A percentile compares a stretch with the other conserved stretches of the same genome.
phyloP scores from a whole-genome alignment of 1,140 invertebrate genomes.

The Drosophila kikkawai region DNA sequence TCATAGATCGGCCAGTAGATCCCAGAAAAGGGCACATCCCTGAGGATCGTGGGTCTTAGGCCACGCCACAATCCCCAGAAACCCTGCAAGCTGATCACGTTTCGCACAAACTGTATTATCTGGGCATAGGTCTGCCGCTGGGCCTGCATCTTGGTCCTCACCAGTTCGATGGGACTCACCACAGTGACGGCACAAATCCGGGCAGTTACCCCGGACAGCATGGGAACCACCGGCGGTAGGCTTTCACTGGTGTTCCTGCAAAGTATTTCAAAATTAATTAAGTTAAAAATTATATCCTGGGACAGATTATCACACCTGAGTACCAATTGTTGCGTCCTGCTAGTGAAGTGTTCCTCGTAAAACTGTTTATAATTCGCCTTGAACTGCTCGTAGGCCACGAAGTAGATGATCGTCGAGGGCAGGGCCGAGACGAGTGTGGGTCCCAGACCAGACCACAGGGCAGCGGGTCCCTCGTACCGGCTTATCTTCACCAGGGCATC shows the following conservation, averaged over 20 bases:
- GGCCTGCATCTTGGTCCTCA: slow-evolving; percentile 99
- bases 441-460: slow-evolving; percentile 98
- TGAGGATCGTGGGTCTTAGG: slow-evolving; percentile 94
- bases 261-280: not conserved
- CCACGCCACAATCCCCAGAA: slow-evolving; percentile 94
- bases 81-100: slow-evolving; percentile 91
- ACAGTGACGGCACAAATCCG: slow-evolving; percentile 93
- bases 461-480: slow-evolving; percentile 93
- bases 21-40: slow-evolving; percentile 99
- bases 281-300: not conserved
- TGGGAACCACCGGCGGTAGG: slow-evolving; percentile 90
- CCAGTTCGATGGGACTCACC: slow-evolving; percentile 97
- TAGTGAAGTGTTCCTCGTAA: slow-evolving; percentile 83
- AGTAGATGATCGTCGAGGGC: slow-evolving; percentile 98
- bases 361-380: slow-evolving; percentile 87
- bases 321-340: no score
- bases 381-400: slow-evolving; percentile 98
- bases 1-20: slow-evolving; percentile 98
- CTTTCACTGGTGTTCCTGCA: slow-evolving; percentile 1
- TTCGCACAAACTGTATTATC: slow-evolving; percentile 85
- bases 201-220: slow-evolving; percentile 92
- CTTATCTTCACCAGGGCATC: slow-evolving; percentile 98
- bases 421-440: slow-evolving; percentile 97
- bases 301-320: not conserved
- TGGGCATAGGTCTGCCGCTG: slow-evolving; percentile 94